phyloP scores from a whole-genome alignment of 2,113 vertebrate genomes.

The Bettongia penicillata region DNA sequence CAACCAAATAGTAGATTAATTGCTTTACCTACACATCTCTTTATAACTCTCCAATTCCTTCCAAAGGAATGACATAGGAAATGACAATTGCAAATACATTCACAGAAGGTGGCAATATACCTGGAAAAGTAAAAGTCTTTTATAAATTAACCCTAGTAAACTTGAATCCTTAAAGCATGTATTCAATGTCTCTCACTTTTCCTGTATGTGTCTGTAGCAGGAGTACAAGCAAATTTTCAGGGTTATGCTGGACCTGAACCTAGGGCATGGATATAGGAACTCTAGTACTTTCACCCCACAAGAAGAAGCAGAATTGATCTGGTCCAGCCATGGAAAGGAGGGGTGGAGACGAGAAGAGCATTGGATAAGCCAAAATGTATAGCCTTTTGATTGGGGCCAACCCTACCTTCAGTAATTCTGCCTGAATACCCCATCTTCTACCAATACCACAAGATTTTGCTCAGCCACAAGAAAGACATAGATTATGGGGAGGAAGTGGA shows the following conservation, averaged over 20 bases:
- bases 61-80: background rate
- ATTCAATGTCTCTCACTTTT: background rate
- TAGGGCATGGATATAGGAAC: background rate
- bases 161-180: background rate
- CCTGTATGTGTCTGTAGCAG: background rate
- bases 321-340: background rate
- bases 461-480: background rate
- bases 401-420: background rate
- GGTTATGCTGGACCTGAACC: background rate
- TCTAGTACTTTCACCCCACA: background rate
- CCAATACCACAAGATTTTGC: background rate
- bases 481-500: background rate
- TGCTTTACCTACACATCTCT: background rate
- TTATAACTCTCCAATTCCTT: background rate
- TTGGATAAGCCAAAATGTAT: background rate
- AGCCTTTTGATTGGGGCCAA: background rate
- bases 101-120: background rate
- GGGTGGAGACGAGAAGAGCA: background rate
- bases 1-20: background rate
- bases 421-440: background rate
- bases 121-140: background rate
- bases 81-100: background rate
- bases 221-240: background rate
- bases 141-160: background rate
- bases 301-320: background rate